Base-by-base conservation (phyloP, 2,888 invertebrate species). In the Callosobruchus maculatus region DNA sequence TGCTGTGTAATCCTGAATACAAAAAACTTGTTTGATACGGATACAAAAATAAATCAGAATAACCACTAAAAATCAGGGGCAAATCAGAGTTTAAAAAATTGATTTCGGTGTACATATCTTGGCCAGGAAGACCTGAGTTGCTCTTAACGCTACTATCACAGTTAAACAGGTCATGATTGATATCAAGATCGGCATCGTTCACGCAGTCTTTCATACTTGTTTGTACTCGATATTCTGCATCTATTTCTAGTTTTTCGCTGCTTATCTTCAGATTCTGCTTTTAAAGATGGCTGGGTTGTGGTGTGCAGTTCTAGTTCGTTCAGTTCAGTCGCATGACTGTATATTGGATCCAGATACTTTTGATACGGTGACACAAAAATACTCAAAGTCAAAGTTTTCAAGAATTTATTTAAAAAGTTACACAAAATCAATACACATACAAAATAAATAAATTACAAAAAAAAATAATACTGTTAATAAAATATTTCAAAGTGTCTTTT, bases 271-370 rank as follows among this genome's bases (percentile, higher is more conserved):
- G 71, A 72, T 67, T 74, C 74, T 67, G 74, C 22, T 66, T 74
- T 72, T 49, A 75, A 73, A 82, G 90, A 88, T 0, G 93, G 93
- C 83, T 94, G 94, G 73, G 93, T 90, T n/a, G 93, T 92, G 0
- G 96, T 95, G 83, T 94, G 92, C 73, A 89, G 82, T 89, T 97
- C 97, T 82, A 89, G 88, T 74, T 90, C 89, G 84, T 91, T 90
- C 70, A 78, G 89, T 77, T 91, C 90, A 78, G 94, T 93, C 22
- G 94, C 93, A 85, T 97, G 93, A 75, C 91, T 90, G 88, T 95
- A 96, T 81, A 97, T 94, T 3, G 97, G 96, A 90, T 97, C 97
- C 78, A 89, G 89, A 72, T 88, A 87, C 78, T 94, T 91, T 79
- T 91, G 89, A 87, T 98, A 98, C 9, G 30, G 30, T 30, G 30